Evolutionary conservation across 2,888 invertebrate genomes (phyloP).

Genomic region (Habrosyne pyritoides): DNA sequence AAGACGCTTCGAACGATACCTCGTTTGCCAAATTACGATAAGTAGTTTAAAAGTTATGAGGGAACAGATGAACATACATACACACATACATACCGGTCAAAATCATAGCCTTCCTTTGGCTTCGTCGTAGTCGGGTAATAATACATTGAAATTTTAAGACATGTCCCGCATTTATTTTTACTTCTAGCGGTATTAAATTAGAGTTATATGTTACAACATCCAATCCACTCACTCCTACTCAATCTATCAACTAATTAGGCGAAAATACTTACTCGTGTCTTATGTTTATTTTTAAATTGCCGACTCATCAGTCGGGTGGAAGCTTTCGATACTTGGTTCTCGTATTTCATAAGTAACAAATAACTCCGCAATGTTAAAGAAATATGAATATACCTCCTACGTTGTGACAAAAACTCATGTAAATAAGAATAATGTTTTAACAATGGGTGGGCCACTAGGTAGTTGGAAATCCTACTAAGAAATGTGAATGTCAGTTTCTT

Average conservation of each 20-base stretch:
- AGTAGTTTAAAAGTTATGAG: too few species aligned
- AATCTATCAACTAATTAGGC: slow-evolving; percentile 3
- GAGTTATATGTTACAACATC: neutral
- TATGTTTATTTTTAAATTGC: slow-evolving; percentile 1
- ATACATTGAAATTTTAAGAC: neutral
- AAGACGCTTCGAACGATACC: too few species aligned
- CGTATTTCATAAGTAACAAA: neutral
- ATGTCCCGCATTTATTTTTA: neutral
- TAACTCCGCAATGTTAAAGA: neutral
- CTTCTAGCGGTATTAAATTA: neutral
- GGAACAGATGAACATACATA: too few species aligned
- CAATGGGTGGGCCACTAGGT: too few species aligned
- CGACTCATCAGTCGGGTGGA: neutral
- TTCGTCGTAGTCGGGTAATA: too few species aligned
- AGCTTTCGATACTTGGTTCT: neutral
- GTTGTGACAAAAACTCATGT: neutral
- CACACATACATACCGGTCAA: too few species aligned
- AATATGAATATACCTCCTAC: neutral
- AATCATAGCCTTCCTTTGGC: too few species aligned
- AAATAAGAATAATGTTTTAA: too few species aligned
- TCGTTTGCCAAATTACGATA: too few species aligned
- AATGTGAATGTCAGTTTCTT: too few species aligned
- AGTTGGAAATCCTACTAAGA: too few species aligned
- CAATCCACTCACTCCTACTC: neutral
- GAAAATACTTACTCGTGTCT: neutral